Conservation (phyloP, 2,888 invertebrate genomes). For the Lasioglossum leucozonium region DNA sequence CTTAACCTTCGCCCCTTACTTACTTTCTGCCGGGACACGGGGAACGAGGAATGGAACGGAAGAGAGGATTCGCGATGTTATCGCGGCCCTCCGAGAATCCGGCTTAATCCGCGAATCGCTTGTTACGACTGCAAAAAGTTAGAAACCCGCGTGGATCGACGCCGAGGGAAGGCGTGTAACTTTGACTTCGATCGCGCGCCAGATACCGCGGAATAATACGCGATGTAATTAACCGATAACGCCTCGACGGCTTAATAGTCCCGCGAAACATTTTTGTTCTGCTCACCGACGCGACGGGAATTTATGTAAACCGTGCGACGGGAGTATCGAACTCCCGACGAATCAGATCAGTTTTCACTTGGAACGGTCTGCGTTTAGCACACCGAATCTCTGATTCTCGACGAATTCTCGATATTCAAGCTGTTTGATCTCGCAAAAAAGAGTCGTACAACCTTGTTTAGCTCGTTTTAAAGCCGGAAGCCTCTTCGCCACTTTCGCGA, state of each 20-base stretch:
- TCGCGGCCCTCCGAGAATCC: conserved; percentile 61
- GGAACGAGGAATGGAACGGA: conserved; percentile 9
- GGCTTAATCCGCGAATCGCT: conserved; percentile 68
- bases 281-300: neutral
- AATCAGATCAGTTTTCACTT: neutral
- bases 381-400: too few relatives aligned
- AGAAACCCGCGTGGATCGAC: neutral
- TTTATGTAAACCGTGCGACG: neutral
- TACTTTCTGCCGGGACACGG: conserved; percentile 40
- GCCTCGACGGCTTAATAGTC: conserved; percentile 43
- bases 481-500: too few relatives aligned
- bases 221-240: conserved; percentile 48
- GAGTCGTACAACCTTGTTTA: too few relatives aligned
- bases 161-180: neutral
- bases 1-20: conserved; percentile 65
- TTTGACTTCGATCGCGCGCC: conserved; percentile 38
- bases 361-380: neutral
- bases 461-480: neutral
- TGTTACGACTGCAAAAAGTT: conserved; percentile 47
- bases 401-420: too few relatives aligned
- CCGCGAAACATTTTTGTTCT: neutral
- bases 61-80: conserved; percentile 55
- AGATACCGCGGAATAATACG: conserved; percentile 45
- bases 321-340: neutral
- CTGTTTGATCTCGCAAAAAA: too few relatives aligned